phyloP scores from a whole-genome alignment of 2,113 vertebrate species.

The Tragelaphus imberbis region DNA sequence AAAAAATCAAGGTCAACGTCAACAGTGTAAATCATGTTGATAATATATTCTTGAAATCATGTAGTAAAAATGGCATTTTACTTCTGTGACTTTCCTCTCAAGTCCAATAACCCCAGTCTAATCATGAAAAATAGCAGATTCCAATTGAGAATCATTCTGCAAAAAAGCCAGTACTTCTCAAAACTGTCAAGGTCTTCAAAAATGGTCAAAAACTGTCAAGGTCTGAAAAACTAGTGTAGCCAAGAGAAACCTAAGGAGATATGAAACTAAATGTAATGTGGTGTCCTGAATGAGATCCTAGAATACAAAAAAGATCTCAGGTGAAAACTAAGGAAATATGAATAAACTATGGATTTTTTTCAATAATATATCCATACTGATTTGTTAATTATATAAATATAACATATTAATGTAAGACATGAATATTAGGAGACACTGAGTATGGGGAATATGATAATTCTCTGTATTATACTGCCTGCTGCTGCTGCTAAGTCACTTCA shows the following conservation, averaged over 20 bases:
- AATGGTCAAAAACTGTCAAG: too few relatives aligned
- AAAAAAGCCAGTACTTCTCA: background rate
- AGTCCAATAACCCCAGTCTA: background rate
- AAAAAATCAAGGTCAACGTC: background rate
- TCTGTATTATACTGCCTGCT: background rate
- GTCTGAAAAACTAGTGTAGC: background rate
- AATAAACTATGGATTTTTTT: background rate
- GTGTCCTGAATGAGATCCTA: background rate
- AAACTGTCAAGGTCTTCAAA: conserved; percentile 4
- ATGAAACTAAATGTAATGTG: background rate
- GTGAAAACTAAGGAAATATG: background rate
- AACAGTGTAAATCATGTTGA: background rate
- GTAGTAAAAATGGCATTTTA: background rate
- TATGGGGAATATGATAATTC: background rate
- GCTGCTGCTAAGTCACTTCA: too few relatives aligned
- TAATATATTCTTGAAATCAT: background rate
- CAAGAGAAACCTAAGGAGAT: background rate
- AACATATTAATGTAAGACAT: background rate
- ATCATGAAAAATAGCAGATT: background rate
- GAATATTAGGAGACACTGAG: background rate
- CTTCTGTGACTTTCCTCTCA: background rate
- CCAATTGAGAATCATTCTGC: background rate
- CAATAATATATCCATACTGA: background rate
- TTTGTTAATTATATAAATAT: background rate
- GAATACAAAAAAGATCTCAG: background rate